These are phyloP conservation scores for Dromius quadrimaculatus DNA, from an alignment of 2,888 invertebrate species.

Conservation along the genomic window DNA sequence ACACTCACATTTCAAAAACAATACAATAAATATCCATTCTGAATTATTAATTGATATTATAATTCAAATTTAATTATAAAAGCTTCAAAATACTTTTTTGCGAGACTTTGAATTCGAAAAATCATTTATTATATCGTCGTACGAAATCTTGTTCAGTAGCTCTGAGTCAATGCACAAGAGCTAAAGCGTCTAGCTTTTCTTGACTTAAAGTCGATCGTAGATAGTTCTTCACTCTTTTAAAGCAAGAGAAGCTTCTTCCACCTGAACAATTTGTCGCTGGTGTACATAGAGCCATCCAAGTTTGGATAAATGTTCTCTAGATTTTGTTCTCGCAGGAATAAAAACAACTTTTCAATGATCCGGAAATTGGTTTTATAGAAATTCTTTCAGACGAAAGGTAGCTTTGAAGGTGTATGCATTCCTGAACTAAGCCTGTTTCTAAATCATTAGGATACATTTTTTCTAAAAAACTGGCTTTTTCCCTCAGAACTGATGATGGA, in stretches of 20 bases:
- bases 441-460: conserved; percentile 56
- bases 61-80: no score
- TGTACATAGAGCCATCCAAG: no score
- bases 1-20: no score
- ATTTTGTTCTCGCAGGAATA: no score
- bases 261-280: no score
- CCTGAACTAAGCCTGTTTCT: conserved; percentile 55
- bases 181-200: neutral
- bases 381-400: no score
- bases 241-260: no score
- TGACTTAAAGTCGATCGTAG: conserved; percentile 42
- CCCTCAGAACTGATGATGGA: conserved; percentile 46
- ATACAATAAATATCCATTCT: no score
- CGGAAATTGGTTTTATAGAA: conserved; percentile 55
- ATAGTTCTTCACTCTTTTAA: conserved; percentile 50
- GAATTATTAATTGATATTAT: no score
- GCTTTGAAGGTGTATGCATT: no score
- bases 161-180: neutral
- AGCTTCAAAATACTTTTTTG: no score
- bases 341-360: conserved; percentile 52
- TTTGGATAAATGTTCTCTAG: no score
- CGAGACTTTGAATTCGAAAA: neutral
- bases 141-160: neutral
- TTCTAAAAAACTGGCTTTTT: conserved; percentile 51
- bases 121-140: neutral